These are phyloP conservation scores for Pedetes capensis DNA, from an alignment of 2,113 vertebrate species.

Conservation along the genomic window DNA sequence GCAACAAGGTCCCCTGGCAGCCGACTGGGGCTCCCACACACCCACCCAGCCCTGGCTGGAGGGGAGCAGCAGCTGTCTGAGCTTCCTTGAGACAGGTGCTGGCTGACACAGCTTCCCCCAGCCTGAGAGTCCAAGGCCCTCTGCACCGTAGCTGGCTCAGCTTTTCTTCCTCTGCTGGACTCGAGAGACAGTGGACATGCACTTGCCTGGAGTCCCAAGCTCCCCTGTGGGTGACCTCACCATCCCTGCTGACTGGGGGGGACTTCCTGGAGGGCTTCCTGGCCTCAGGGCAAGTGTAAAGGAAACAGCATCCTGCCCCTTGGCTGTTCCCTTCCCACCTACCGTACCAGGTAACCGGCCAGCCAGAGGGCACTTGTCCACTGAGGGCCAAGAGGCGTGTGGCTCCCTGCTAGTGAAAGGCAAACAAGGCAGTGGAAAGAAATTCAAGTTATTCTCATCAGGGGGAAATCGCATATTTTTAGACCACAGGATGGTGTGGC, in stretches of 20 bases:
- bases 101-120: conserved; percentile 56
- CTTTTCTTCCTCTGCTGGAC: neutral
- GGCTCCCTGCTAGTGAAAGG: neutral
- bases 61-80: conserved; percentile 10
- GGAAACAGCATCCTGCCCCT: neutral
- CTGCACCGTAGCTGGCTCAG: conserved; percentile 30
- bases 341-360: neutral
- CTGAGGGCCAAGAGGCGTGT: fast-evolving
- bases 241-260: neutral
- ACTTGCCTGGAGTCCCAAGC: neutral
- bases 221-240: neutral
- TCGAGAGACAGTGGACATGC: neutral
- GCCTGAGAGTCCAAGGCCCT: neutral
- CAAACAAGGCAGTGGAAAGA: neutral
- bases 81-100: conserved; percentile 65
- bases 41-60: too few species aligned
- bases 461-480: conserved; percentile 36
- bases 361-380: neutral
- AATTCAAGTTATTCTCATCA: neutral
- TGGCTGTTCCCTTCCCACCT: neutral
- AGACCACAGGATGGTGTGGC: too few species aligned
- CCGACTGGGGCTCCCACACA: too few species aligned
- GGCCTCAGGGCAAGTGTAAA: neutral
- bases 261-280: neutral
- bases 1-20: too few species aligned